Evolutionary conservation across 2,113 vertebrate species (phyloP).

Genomic region (Calypte anna): DNA sequence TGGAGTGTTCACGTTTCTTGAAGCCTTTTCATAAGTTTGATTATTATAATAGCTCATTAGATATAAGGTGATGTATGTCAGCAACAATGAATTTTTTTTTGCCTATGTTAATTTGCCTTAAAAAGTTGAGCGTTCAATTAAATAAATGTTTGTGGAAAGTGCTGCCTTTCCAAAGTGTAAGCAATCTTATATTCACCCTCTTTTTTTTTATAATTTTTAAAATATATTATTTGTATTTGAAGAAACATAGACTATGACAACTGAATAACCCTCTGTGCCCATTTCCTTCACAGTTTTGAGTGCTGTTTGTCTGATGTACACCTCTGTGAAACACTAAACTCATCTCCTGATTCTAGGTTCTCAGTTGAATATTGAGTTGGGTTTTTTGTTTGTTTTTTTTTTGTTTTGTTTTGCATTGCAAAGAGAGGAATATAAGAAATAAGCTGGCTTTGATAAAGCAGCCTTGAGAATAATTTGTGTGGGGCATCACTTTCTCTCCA

Average conservation of each 20-base stretch:
- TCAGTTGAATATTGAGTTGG: not conserved
- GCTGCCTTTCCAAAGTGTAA: not conserved
- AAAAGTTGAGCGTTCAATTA: not conserved
- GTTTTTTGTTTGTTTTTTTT: fast-evolving
- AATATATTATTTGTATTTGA: not conserved
- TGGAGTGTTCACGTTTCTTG: not conserved
- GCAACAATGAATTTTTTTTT: not conserved
- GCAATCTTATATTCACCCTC: not conserved
- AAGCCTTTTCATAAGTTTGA: not conserved
- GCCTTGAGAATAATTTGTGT: not conserved
- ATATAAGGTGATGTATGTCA: not conserved
- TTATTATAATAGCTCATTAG: not conserved
- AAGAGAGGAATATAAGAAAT: not conserved
- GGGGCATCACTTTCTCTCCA: constrained; percentile 6
- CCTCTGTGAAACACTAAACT: not conserved
- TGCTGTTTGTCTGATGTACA: fast-evolving
- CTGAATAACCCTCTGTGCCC: fast-evolving
- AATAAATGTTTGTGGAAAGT: not conserved
- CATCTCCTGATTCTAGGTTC: not conserved
- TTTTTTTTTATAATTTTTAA: not conserved
- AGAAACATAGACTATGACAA: not conserved
- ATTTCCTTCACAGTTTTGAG: not conserved
- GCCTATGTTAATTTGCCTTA: not conserved
- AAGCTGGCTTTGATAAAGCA: not conserved
- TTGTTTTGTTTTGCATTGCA: not conserved